Percentiles rank a stretch among this genome's conserved stretches.
phyloP scores from a whole-genome alignment of 1,140 invertebrate genomes.

The Drosophila teissieri region DNA sequence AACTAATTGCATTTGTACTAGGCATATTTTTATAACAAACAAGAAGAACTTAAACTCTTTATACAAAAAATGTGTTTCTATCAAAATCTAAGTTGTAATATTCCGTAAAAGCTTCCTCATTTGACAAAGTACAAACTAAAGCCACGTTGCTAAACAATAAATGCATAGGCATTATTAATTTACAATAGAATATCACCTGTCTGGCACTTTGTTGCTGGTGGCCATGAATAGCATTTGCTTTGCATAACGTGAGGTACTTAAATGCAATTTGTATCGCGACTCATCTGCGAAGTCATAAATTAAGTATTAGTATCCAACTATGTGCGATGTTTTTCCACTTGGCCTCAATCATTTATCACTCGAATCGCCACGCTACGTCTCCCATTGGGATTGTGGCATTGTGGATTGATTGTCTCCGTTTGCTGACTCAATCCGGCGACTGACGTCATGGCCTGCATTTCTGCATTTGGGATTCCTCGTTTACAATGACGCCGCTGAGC shows the following conservation, averaged over 20 bases:
- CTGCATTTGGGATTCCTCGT: conserved; percentile 32
- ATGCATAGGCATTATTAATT: neutral
- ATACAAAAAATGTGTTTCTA: too few relatives aligned
- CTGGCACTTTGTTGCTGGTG: neutral
- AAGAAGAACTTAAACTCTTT: too few relatives aligned
- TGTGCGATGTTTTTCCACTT: conserved; percentile 25
- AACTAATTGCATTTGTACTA: neutral
- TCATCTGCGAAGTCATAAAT: conserved; percentile 53
- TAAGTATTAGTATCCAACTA: conserved; percentile 25
- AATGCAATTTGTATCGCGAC: conserved; percentile 48
- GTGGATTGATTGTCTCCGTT: conserved; percentile 14
- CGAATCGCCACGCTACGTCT: conserved; percentile 21
- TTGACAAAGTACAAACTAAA: too few relatives aligned
- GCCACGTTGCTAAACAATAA: too few relatives aligned
- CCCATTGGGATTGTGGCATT: conserved; percentile 28
- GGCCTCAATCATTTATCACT: conserved; percentile 62
- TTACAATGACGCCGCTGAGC: conserved; percentile 53
- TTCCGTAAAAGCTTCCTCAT: too few relatives aligned
- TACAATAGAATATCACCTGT: neutral
- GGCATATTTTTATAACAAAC: too few relatives aligned
- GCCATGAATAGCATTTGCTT: conserved; percentile 13
- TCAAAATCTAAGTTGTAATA: too few relatives aligned
- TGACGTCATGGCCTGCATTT: conserved; percentile 55
- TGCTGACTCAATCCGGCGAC: conserved; percentile 11
- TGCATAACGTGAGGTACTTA: conserved; percentile 62